Base-by-base conservation (phyloP, 2,888 invertebrate species). In the Neoitamus cyanurus region DNA sequence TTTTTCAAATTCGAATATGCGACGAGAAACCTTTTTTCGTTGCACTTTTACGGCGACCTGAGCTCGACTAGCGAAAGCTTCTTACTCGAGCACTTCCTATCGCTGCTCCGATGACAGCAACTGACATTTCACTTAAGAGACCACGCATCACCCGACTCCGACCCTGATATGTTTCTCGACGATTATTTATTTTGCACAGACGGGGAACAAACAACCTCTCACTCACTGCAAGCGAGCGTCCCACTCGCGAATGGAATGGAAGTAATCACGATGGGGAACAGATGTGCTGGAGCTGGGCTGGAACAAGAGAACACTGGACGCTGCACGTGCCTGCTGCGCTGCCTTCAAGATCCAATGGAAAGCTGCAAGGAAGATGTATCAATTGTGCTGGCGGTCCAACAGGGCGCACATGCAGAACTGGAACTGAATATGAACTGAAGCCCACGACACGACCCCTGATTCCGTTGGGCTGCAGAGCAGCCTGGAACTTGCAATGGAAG, bases 131-230 rank as follows among this genome's bases (percentile, higher is more conserved):
- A 42, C 34, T 30, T 72, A 72, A 72, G 30, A 72, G 31, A 30
- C 6, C 72, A 72, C 72, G 72, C 72, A 72, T 15, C 72, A 34
- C 31, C 30, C 72, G 31, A 31, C 72, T 72, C 72, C 72, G 72
- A 72, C 72, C 72, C 72, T 72, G 72, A 72, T 30, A 31, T 31
- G 31, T 69, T 69, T 15, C 3, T 6, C 2, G 15, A 6, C 70
- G 70, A 1, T 28, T 70, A 31, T 28, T 70, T 70, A 70, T 70
- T 25, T 70, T 70, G n/a, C 58, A 9, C n/a, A n/a, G 42, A 42
- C 42, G 42, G 42, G 42, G 42, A 42, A n/a, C 42, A n/a, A 42
- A 1, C 42, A 15, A 6, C 42, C 13, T 4, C 3, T 1, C 42
- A 42, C 37, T 42, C 37, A 42, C 37, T 42, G 13, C 37, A 11